A percentile compares a stretch with the other conserved stretches of the same genome.
Evolutionary conservation across 1,140 invertebrate species (phyloP).

Genomic region (Cylas formicarius): DNA sequence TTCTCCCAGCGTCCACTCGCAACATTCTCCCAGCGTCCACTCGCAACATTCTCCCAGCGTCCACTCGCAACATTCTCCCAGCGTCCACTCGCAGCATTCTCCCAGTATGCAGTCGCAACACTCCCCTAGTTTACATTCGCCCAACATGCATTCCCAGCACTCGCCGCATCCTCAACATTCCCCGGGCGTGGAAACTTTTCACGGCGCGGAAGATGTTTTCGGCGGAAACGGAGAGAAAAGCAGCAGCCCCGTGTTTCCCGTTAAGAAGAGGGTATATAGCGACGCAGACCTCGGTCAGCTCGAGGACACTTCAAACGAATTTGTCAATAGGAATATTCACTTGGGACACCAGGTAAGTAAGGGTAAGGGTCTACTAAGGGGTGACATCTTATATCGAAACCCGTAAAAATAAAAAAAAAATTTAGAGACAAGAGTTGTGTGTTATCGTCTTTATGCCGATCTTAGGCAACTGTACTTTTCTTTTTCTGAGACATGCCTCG

Average conservation of each 20-base stretch:
- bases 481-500: too few relatives aligned
- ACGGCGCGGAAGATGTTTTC: conserved; percentile 23
- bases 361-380: too few relatives aligned
- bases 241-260: conserved; percentile 37
- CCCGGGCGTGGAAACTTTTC: conserved; percentile 33
- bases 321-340: conserved; percentile 18
- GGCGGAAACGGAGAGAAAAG: not conserved
- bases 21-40: conserved; percentile 10
- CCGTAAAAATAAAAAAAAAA: too few relatives aligned
- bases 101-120: conserved; percentile 11
- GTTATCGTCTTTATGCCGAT: too few relatives aligned
- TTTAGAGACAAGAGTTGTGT: too few relatives aligned
- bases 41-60: conserved; percentile 14
- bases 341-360: conserved; percentile 5
- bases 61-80: conserved; percentile 10
- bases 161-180: conserved; percentile 23
- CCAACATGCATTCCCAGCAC: not conserved
- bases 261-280: conserved; percentile 54
- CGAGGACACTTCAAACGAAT: conserved; percentile 14
- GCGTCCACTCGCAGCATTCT: conserved; percentile 6
- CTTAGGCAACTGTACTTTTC: too few relatives aligned
- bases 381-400: too few relatives aligned
- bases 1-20: conserved; percentile 15
- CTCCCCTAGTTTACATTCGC: not conserved
- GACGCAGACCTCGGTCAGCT: conserved; percentile 41